Evolutionary conservation across 2,797 vertebrate genomes (phyloP), one percentile per base, ranked within the genome.

Genomic region (Paguma larvata): DNA sequence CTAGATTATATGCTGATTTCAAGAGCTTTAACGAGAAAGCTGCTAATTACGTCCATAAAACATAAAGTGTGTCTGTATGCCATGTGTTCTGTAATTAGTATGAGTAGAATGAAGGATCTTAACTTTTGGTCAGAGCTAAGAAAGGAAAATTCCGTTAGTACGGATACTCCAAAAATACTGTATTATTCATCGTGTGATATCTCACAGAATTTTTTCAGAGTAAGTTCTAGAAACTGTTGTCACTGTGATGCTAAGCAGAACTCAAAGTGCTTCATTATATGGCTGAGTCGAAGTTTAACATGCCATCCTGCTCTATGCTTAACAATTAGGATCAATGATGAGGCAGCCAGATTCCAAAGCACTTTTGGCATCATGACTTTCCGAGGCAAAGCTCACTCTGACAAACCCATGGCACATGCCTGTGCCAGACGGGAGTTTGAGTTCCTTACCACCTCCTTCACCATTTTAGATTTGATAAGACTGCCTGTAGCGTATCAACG

Each of bases 21-120:
- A 98, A 98, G 98, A 98, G 98, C 98, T 98, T 98, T 98, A 98
- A 98, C 97, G 98, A 98, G 98, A 98, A 99, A 98, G 97, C 98
- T 98, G 98, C 98, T 98, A 98, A 98, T 98, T 98, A 98, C 98
- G 97, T 97, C 98, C 98, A 97, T 70, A 97, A 98, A 98, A 92
- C 96, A 98, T 98, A 98, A 95, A 97, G 91, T 98, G 96, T 98
- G 97, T 97, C 98, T 98, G 97, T 98, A 97, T 62, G 98, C 98
- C 98, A 97, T 98, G 87, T 85, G 70, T 97, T 87, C 96, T 98
- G 94, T 98, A 98, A 98, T 98, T 97, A 89, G 98, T 98, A 98
- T 96, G 85, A 98, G 85, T 94, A 94, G 97, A 98, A 91, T 90
- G 98, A 97, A 96, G 97, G 73, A 93, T 98, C 94, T 96, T 86